These are phyloP conservation scores for Melospiza georgiana DNA, from an alignment of 2,113 vertebrate genomes.

Conservation along the genomic window DNA sequence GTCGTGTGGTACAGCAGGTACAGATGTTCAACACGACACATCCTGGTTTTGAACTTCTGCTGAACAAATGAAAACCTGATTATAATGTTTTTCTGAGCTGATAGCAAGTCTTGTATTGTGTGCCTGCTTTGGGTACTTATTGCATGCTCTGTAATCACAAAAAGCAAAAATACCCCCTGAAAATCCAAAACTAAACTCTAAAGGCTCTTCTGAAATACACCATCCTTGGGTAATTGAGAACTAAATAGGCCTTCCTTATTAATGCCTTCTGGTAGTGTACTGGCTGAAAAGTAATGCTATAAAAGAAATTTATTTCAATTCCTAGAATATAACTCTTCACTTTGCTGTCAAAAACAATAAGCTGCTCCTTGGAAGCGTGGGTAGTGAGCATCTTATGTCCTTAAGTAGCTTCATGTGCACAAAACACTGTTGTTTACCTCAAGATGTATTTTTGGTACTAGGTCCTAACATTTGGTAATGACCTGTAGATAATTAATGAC, in stretches of 20 bases:
- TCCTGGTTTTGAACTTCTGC: neutral
- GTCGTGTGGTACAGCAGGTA: neutral
- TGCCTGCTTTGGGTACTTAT: neutral
- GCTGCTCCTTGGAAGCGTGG: neutral
- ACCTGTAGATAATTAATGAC: conserved; percentile 8
- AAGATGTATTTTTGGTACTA: neutral
- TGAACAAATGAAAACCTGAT: neutral
- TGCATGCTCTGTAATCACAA: neutral
- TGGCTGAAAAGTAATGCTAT: neutral
- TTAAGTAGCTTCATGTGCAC: neutral
- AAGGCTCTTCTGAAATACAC: neutral
- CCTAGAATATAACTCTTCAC: neutral
- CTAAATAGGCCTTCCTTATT: neutral
- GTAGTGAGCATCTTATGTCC: neutral
- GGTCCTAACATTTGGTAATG: neutral
- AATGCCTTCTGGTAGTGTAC: neutral
- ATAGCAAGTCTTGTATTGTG: neutral
- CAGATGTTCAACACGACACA: neutral
- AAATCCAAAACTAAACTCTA: neutral
- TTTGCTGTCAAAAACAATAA: neutral
- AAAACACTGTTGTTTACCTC: neutral
- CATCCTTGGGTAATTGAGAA: neutral
- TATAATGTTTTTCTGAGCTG: neutral
- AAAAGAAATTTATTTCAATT: neutral
- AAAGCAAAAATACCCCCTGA: neutral